Base-by-base conservation (phyloP, 2,797 vertebrate genomes). In the Anabas testudineus region DNA sequence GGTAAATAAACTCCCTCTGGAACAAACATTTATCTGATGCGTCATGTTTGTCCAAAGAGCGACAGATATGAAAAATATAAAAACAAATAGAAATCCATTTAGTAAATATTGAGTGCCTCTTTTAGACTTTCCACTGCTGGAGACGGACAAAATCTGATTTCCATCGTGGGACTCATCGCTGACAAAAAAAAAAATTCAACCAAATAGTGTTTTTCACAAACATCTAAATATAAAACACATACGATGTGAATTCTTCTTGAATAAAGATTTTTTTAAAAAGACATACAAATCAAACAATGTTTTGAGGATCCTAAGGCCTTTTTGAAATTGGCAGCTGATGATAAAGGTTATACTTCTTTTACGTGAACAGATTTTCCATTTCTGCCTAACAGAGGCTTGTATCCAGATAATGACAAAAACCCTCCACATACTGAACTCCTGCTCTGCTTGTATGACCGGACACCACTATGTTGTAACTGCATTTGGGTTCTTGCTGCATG, bases 251-350 rank as follows among this genome's bases (percentile, higher is more conserved):
- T 58, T 78, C 71, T 76, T 75, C 67, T 81, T 9, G 43, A 68
- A 74, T 62, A 75, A 77, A 84, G 68, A 58, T 39, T 39, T 47
- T 73, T 60, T 64, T 64, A 67, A 66, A 87, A 74, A 84, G 62
- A 82, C 46, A 73, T 65, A 86, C 58, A 90, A 81, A 90, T 87
- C 68, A 89, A 87, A 87, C 71, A 71, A 90, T 74, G 76, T 86
- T 87, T 80, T 69, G 70, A 89, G 84, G 73, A 91, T 91, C 82
- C 86, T 92, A 94, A 94, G 94, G 93, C 92, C 88, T 91, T 87
- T 90, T 90, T 91, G 85, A 92, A 90, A 85, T 93, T 94, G 93
- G 93, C 94, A 93, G 92, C 90, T 90, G 89, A 90, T 88, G 84
- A 90, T 87, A 86, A 88, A 91, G 77, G 76, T 87, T 83, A 84